Evolutionary conservation across 2,888 invertebrate species (phyloP).

Genomic region (Lordiphosa andalusiaca): DNA sequence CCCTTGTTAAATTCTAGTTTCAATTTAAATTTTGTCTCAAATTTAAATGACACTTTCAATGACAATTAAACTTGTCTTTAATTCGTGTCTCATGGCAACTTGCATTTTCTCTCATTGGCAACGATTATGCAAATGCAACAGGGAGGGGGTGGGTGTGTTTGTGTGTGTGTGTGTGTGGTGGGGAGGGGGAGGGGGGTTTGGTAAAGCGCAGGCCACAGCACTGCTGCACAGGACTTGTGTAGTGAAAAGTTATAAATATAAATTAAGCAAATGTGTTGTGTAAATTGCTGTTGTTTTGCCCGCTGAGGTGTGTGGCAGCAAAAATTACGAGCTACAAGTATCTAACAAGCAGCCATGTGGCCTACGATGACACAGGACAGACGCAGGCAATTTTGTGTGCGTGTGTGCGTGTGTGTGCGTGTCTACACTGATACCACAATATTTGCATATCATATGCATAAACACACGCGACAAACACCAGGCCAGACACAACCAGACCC

Average conservation of each 20-base stretch:
- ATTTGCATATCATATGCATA: constrained; percentile 75
- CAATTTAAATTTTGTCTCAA: no score
- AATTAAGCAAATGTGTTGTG: constrained; percentile 73
- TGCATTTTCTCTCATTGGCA: constrained; percentile 37
- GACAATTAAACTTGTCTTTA: no score
- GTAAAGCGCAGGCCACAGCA: no score
- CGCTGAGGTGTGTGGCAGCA: constrained; percentile 46
- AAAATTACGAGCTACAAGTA: constrained; percentile 63
- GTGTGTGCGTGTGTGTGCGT: constrained; percentile 18
- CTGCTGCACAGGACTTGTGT: no score
- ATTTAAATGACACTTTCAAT: no score
- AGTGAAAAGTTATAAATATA: constrained; percentile 69
- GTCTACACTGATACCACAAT: constrained; percentile 64
- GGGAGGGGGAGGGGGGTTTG: no score
- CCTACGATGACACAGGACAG: constrained; percentile 16
- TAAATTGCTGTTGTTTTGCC: constrained; percentile 60
- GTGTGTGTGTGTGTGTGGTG: constrained; percentile 21
- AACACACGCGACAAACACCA: constrained; percentile 58
- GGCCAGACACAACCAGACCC: constrained; percentile 33
- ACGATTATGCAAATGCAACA: constrained; percentile 66
- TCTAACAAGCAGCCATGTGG: constrained; percentile 13
- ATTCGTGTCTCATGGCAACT: constrained; percentile 5
- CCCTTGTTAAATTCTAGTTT: no score
- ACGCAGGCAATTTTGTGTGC: constrained; percentile 47
- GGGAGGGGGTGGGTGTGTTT: constrained; percentile 14